Base-by-base conservation (phyloP, 2,797 vertebrate species). In the Perodicticus potto region DNA sequence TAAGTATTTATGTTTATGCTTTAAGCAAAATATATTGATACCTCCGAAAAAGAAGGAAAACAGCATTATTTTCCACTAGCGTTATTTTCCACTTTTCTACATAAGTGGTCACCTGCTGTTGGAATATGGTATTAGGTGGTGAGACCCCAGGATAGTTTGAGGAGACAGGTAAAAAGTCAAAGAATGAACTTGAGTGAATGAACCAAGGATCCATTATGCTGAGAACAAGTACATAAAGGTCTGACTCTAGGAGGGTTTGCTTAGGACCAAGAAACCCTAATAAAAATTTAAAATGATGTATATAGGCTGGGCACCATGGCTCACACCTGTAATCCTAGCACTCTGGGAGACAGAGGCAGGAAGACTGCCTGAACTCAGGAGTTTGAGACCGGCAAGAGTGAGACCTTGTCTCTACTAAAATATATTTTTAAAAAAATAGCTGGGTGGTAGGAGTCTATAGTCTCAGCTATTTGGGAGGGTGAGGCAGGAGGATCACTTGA, bases 1-100 rank as follows among this genome's bases (percentile, higher is more conserved):
- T 81, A 86, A 96, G 65, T 77, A 73, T 67, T 80, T 69, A 61
- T 70, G n/a, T 57, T 96, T 81, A 80, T 76, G 55, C 12, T 70
- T 92, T 91, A 86, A 92, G 20, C 29, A 82, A 96, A 91, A 86
- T 70, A 65, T 53, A 43, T 53, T n/a, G 0, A 70, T 82, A 86
- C 3, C 29, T 34, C 34, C 57, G 55, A 53, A 80, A 84, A 91
- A 67, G 17, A n/a, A 81, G 87, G 7, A 59, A 84, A 89, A 43
- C 5, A 78, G 9, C 0, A 5, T 83, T 87, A 12, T 86, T 93
- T 70, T 76, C 25, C 25, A n/a, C 29, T n/a, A 78, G 9, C 0
- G 5, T 83, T 87, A 12, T 86, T 93, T 70, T 76, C 25, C 25
- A n/a, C 29, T n/a, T n/a, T n/a, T 53, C 43, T n/a, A 83, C 14